These are phyloP conservation scores for Danio kyathit DNA, from an alignment of 2,797 vertebrate genomes.

Conservation along the genomic window DNA sequence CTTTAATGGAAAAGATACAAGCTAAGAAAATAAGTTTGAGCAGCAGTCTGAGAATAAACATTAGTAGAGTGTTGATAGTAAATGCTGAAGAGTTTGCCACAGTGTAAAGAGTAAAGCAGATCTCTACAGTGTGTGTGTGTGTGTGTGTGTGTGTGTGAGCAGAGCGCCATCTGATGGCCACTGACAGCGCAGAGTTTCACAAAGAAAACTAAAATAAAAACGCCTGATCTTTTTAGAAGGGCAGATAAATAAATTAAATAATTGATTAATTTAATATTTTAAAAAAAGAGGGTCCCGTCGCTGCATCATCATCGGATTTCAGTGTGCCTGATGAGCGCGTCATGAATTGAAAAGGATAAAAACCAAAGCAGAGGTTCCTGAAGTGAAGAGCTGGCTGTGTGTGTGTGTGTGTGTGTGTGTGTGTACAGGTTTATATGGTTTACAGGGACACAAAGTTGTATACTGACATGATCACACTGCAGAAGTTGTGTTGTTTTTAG, in stretches of 20 bases:
- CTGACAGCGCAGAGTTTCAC: constrained; percentile 61
- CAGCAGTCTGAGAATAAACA: too few relatives aligned
- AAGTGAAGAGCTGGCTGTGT: constrained; percentile 8
- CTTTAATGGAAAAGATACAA: too few relatives aligned
- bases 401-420: too few relatives aligned
- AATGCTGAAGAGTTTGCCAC: too few relatives aligned
- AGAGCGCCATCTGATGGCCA: constrained; percentile 73
- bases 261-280: constrained; percentile 38
- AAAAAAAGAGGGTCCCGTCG: constrained; percentile 3
- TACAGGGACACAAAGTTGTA: too few relatives aligned
- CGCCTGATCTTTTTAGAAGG: constrained; percentile 20
- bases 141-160: not conserved
- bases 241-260: constrained; percentile 60
- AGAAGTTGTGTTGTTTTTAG: too few relatives aligned
- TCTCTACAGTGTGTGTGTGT: not conserved
- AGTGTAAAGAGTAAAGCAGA: constrained; percentile 10
- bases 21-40: too few relatives aligned
- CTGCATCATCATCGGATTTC: not conserved
- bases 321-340: not conserved
- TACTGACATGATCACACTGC: too few relatives aligned
- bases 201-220: constrained; percentile 9
- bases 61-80: too few relatives aligned
- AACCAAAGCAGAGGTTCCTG: not conserved
- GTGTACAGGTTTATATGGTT: too few relatives aligned
- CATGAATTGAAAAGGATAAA: not conserved